phyloP scores from a whole-genome alignment of 2,797 vertebrate genomes.

The Fistularia tabacaria region DNA sequence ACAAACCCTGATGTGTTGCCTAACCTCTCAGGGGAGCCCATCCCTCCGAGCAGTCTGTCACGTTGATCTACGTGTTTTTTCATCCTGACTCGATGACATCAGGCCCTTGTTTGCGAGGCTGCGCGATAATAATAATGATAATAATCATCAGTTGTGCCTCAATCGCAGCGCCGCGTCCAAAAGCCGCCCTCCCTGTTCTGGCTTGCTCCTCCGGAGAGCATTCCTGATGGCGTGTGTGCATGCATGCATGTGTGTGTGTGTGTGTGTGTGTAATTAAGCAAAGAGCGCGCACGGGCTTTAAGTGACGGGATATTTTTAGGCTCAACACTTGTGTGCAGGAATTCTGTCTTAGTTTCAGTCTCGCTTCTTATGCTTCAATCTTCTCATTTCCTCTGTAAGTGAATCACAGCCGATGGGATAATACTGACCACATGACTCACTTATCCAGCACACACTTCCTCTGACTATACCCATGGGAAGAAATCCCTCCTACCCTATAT shows the following conservation, averaged over 20 bases:
- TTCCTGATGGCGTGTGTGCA: slow-evolving; percentile 52
- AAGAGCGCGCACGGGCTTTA: slow-evolving; percentile 21
- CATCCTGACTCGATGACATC: slow-evolving; percentile 55
- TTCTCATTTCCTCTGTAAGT: slow-evolving; percentile 52
- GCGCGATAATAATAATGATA: slow-evolving; percentile 28
- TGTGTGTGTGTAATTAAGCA: slow-evolving; percentile 35
- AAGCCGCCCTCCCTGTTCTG: slow-evolving; percentile 57
- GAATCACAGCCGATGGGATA: slow-evolving; percentile 52
- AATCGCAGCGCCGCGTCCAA: slow-evolving; percentile 59
- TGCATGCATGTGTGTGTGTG: slow-evolving; percentile 16
- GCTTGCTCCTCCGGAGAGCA: slow-evolving; percentile 60
- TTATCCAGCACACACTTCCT: slow-evolving; percentile 36
- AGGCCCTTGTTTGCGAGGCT: slow-evolving; percentile 36
- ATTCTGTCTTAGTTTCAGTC: slow-evolving; percentile 6
- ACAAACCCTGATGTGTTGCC: slow-evolving; percentile 22
- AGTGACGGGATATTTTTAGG: slow-evolving; percentile 28
- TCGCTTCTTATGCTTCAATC: slow-evolving; percentile 27
- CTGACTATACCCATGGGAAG: background rate
- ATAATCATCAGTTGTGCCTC: slow-evolving; percentile 59
- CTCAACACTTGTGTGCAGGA: too few relatives aligned
- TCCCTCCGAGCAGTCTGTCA: slow-evolving; percentile 19
- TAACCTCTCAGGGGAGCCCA: slow-evolving; percentile 6
- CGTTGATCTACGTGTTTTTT: slow-evolving; percentile 5
- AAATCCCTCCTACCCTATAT: background rate
- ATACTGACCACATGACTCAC: slow-evolving; percentile 53